These are phyloP conservation scores for Semnornis frantzii DNA, from an alignment of 2,113 vertebrate species.

Conservation along the genomic window DNA sequence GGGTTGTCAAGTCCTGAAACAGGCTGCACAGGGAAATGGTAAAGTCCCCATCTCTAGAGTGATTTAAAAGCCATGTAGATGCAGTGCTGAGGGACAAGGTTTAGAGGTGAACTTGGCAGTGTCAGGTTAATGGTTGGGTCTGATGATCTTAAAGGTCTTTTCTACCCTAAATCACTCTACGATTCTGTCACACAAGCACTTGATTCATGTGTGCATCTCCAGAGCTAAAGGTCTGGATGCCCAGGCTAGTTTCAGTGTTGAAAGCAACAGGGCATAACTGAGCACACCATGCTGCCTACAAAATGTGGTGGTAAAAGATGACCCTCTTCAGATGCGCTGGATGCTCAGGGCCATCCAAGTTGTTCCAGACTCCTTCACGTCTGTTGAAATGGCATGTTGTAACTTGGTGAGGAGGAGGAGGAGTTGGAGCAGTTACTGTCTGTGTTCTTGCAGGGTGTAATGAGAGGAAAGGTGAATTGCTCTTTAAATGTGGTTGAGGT, in stretches of 20 bases:
- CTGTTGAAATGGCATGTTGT: background rate
- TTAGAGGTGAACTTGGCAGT: too few species aligned
- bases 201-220: background rate
- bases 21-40: too few species aligned
- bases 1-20: too few species aligned
- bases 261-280: background rate
- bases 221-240: rapidly evolving
- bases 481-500: background rate
- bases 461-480: background rate
- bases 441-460: background rate
- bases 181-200: background rate
- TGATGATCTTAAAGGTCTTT: too few species aligned
- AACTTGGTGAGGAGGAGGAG: background rate
- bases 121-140: too few species aligned
- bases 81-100: too few species aligned
- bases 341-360: background rate
- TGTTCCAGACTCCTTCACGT: background rate
- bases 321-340: background rate
- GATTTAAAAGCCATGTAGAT: too few species aligned
- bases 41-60: too few species aligned
- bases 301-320: background rate
- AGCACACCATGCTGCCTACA: background rate
- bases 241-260: background rate
- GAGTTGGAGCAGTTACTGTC: background rate
- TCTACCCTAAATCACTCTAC: too few species aligned